A percentile compares a stretch with the other conserved stretches of the same genome.
Evolutionary conservation across 2,797 vertebrate species (phyloP).

Genomic region (Hypotaenidia okinawae): DNA sequence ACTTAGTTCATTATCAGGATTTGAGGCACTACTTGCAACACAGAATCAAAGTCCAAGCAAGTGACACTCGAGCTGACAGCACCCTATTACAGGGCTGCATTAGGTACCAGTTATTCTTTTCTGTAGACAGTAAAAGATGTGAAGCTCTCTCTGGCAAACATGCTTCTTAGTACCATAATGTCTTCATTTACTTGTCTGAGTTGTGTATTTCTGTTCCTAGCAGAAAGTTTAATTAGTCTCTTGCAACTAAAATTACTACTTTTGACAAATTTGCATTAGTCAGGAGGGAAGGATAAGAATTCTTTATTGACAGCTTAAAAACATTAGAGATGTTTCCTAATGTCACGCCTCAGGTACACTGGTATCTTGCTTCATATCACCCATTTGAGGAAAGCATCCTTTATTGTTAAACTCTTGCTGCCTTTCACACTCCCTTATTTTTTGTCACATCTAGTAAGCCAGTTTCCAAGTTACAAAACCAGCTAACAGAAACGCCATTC

Average conservation of each 20-base stretch:
- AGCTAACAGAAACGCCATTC: background rate
- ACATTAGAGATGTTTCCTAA: background rate
- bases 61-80: background rate
- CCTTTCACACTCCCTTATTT: background rate
- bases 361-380: accelerated
- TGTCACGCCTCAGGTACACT: background rate
- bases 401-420: background rate
- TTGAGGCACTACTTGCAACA: background rate
- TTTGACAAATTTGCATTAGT: background rate
- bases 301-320: background rate
- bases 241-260: constrained; percentile 27
- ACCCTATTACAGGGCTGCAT: background rate
- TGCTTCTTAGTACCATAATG: background rate
- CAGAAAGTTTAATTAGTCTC: constrained; percentile 31
- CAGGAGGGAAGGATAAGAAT: background rate
- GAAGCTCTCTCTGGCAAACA: background rate
- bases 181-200: background rate
- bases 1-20: background rate
- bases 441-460: background rate
- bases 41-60: background rate
- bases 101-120: background rate
- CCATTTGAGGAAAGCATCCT: background rate
- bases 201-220: background rate
- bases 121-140: background rate
- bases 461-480: background rate